Evolutionary conservation across 2,888 invertebrate genomes (phyloP), one percentile per base, ranked within the genome.

Genomic region (Boloria selene): DNA sequence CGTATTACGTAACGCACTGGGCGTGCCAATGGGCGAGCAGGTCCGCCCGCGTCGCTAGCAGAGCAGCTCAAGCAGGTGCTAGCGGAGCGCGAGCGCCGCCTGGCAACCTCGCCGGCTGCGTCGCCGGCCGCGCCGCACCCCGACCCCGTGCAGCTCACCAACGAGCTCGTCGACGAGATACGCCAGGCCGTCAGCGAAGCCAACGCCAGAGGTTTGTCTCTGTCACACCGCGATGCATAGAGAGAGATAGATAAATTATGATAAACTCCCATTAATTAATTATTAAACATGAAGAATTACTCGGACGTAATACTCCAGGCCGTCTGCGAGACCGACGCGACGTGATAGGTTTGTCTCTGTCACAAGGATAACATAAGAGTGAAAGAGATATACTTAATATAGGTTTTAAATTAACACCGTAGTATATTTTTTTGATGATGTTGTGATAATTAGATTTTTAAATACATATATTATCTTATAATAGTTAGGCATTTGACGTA

Each of bases 171-270:
- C 74, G 97, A 97, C 87, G 97, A 97, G 93, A 97, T 97, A 80
- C 94, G 96, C 72, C 96, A 96, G 87, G 97, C 97, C 77, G 97
- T 97, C 79, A 96, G 95, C 87, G 97, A 97, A 90, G 97, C 97
- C 74, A 97, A 96, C 92, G 96, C 96, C 72, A 94, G 96, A 95
- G 96, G 97, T 96, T 22, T 52, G 61, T 62, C 45, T 50, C 31
- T 13, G n/a, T 17, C 2, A 7, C n/a, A 14, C 3, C 14, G n/a
- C 14, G 14, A 22, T 13, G 14, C 16, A 16, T 49, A 18, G 22
- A 13, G 18, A 0, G 14, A 26, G 26, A 52, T 14, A 14, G 13
- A 38, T 51, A 38, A 38, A 31, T 13, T 14, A 56, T 64, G 4
- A n/a, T n/a, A n/a, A n/a, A n/a, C n/a, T n/a, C n/a, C 22, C 22